phyloP scores from a whole-genome alignment of 2,888 invertebrate species.

The Adineta ricciae region DNA sequence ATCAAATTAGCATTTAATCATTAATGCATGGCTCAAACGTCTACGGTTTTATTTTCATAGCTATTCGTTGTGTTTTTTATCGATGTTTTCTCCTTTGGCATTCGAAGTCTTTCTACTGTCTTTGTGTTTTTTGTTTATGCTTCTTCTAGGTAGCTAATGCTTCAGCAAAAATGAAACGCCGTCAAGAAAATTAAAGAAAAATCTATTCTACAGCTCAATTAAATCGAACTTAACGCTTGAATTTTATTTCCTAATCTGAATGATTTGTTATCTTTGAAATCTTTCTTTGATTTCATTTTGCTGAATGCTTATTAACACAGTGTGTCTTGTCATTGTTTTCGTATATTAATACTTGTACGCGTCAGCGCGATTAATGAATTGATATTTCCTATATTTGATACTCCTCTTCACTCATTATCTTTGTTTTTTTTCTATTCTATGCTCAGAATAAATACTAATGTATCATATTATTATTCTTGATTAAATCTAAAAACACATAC shows the following conservation, averaged over 20 bases:
- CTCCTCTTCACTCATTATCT: background rate
- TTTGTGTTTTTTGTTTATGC: background rate
- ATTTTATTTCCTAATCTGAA: background rate
- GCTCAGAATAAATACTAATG: background rate
- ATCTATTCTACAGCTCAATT: background rate
- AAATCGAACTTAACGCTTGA: background rate
- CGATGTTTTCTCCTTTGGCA: background rate
- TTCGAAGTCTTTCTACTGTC: background rate
- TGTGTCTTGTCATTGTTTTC: background rate
- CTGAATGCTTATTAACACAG: background rate
- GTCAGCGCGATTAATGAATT: background rate
- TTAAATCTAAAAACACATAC: too few species aligned
- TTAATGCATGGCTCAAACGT: background rate
- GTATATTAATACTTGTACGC: background rate
- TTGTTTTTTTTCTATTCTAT: background rate
- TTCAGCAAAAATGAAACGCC: background rate
- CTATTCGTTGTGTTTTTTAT: background rate
- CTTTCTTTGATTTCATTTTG: background rate
- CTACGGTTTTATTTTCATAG: background rate
- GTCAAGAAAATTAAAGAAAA: background rate
- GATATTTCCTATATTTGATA: background rate
- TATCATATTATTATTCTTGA: background rate
- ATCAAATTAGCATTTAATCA: background rate
- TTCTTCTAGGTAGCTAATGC: background rate
- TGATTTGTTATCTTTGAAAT: background rate